Conservation (phyloP, 2,888 invertebrate species). For the Apamea crenata region DNA sequence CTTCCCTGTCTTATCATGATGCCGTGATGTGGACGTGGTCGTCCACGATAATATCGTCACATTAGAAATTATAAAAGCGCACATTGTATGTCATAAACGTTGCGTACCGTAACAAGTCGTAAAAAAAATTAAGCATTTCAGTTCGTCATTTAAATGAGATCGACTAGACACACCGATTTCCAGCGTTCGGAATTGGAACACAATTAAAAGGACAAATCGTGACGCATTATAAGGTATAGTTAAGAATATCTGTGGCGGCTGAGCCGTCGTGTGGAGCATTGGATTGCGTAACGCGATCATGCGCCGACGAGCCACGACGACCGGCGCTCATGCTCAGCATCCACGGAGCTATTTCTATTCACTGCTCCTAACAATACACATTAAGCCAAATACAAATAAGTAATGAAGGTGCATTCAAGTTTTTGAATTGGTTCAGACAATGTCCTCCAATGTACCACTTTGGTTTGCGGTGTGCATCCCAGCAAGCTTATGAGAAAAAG, state of each 20-base stretch:
- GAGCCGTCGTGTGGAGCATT: conserved; percentile 72
- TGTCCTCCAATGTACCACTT: conserved; percentile 27
- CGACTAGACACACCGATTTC: conserved; percentile 58
- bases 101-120: neutral
- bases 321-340: conserved; percentile 59
- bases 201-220: conserved; percentile 81
- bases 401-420: conserved; percentile 40
- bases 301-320: conserved; percentile 68
- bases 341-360: conserved; percentile 63
- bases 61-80: neutral
- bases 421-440: conserved; percentile 32
- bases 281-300: conserved; percentile 77
- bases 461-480: conserved; percentile 3
- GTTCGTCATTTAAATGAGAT: conserved; percentile 29
- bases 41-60: neutral
- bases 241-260: conserved; percentile 70
- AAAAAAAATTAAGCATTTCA: conserved; percentile 2
- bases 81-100: neutral
- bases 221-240: conserved; percentile 73
- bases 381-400: conserved; percentile 51
- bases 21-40: neutral
- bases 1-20: neutral
- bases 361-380: conserved; percentile 55
- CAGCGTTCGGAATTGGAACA: conserved; percentile 75
- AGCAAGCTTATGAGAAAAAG: neutral